A percentile compares a stretch with the other conserved stretches of the same genome.
Evolutionary conservation across 2,888 invertebrate genomes (phyloP).

Genomic region (Griposia aprilina): DNA sequence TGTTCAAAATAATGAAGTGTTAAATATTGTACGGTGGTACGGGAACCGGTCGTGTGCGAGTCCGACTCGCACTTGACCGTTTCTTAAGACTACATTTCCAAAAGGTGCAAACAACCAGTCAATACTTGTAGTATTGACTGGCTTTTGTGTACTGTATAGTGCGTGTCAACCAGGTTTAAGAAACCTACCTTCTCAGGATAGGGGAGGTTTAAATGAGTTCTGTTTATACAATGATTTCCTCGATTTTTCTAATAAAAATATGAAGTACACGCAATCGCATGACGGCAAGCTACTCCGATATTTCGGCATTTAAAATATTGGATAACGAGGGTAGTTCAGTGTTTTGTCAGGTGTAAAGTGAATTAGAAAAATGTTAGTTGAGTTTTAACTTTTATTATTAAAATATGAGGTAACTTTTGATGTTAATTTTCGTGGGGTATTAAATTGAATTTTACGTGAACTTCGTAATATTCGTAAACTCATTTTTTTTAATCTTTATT

Average conservation of each 20-base stretch:
- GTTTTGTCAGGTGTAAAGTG: conserved; percentile 73
- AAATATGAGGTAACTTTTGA: neutral
- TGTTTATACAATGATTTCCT: conserved; percentile 67
- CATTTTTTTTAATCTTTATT: neutral
- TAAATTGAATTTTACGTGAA: neutral
- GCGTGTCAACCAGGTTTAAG: conserved; percentile 48
- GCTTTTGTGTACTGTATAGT: conserved; percentile 9
- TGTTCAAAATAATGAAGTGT: no score
- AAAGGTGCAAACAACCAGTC: conserved; percentile 21
- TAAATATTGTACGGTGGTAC: no score
- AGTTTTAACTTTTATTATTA: conserved; percentile 30
- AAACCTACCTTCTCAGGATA: conserved; percentile 48
- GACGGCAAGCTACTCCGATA: conserved; percentile 73
- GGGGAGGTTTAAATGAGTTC: conserved; percentile 64
- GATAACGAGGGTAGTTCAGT: conserved; percentile 70
- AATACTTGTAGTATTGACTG: no score
- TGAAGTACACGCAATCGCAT: conserved; percentile 83
- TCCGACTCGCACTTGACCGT: no score
- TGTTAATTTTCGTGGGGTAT: conserved; percentile 9
- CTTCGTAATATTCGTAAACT: neutral
- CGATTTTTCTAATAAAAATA: conserved; percentile 68
- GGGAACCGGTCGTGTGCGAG: no score
- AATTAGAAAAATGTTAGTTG: conserved; percentile 47
- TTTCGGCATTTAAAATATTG: conserved; percentile 72
- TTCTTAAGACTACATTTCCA: neutral